phyloP scores from a whole-genome alignment of 1,140 invertebrate species.

The Heliconius hewitsoni region DNA sequence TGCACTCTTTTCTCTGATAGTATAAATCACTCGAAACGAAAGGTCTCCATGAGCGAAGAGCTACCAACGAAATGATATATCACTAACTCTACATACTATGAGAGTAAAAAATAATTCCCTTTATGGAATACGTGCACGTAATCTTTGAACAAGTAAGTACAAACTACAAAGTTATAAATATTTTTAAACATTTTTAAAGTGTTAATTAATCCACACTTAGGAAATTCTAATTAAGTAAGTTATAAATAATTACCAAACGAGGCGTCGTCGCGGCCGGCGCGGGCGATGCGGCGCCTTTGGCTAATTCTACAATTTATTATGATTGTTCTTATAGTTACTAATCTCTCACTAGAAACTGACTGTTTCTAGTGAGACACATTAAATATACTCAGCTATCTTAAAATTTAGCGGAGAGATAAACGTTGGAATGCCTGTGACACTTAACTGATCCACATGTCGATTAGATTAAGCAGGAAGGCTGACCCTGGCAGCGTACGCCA shows the following conservation, averaged over 20 bases:
- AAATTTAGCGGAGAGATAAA: constrained; percentile 25
- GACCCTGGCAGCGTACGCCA: no score
- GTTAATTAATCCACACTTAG: no score
- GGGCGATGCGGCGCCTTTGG: constrained; percentile 42
- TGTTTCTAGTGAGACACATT: constrained; percentile 40
- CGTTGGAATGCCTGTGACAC: not conserved
- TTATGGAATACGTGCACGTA: no score
- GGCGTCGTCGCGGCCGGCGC: constrained; percentile 20
- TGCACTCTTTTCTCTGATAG: not conserved
- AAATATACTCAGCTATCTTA: constrained; percentile 37
- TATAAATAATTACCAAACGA: constrained; percentile 23
- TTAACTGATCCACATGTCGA: not conserved
- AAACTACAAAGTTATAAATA: no score
- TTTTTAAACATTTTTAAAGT: no score
- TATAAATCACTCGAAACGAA: not conserved
- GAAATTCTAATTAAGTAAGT: no score
- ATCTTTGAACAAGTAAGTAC: no score
- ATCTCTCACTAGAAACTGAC: constrained; percentile 38
- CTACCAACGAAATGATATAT: no score
- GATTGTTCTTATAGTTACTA: constrained; percentile 36
- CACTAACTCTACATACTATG: no score
- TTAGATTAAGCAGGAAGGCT: no score
- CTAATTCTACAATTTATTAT: constrained; percentile 47
- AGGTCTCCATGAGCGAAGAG: no score
- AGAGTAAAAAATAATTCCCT: no score